Evolutionary conservation across 2,888 invertebrate genomes (phyloP).

Genomic region (Phengaris alcon): DNA sequence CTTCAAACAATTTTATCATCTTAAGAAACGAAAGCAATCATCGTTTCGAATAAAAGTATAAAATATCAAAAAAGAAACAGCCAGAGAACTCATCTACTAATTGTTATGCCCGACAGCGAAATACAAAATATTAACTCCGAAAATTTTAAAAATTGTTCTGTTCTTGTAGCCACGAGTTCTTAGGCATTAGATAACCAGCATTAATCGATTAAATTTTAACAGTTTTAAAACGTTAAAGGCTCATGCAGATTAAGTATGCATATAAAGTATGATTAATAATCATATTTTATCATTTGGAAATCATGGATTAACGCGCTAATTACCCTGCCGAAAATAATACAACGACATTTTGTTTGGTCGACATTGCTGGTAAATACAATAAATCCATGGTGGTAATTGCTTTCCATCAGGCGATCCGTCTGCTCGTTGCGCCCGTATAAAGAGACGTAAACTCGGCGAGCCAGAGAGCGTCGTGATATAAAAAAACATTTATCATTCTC

Average conservation of each 20-base stretch:
- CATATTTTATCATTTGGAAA: too few species aligned
- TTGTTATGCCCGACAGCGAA: not conserved
- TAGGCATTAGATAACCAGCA: not conserved
- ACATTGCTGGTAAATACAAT: too few species aligned
- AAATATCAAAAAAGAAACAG: not conserved
- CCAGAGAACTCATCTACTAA: not conserved
- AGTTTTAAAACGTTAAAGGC: not conserved
- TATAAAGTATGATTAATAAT: too few species aligned
- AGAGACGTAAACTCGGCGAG: conserved; percentile 54
- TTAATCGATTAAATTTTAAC: not conserved
- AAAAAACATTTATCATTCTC: conserved; percentile 66
- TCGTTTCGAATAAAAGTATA: not conserved
- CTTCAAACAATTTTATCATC: not conserved
- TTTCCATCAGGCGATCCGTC: not conserved
- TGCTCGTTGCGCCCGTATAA: not conserved
- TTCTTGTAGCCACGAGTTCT: not conserved
- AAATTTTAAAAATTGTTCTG: not conserved
- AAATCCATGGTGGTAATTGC: not conserved
- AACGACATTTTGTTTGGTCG: too few species aligned
- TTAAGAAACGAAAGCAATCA: not conserved
- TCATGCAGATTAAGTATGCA: too few species aligned
- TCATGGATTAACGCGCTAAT: too few species aligned
- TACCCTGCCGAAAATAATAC: too few species aligned
- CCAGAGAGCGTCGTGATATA: conserved; percentile 60
- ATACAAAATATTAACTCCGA: conserved; percentile 3